Conservation (phyloP, 2,797 vertebrate species). For the Dromococcyx pavoninus region DNA sequence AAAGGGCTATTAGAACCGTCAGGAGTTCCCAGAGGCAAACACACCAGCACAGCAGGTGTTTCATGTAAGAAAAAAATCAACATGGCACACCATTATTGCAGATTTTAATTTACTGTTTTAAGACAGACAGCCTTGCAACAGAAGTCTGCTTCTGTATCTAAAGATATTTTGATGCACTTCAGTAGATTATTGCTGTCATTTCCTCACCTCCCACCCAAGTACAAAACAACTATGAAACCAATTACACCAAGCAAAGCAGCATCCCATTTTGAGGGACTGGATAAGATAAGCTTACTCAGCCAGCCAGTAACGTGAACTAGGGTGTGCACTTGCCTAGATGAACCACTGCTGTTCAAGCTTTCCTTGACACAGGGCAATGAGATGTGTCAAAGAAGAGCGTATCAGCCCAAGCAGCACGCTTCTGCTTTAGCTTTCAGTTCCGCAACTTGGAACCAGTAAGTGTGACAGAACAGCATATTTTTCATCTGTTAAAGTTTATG, state of each 20-base stretch:
- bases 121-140: background rate
- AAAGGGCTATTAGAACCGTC: background rate
- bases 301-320: background rate
- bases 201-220: background rate
- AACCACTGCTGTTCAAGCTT: background rate
- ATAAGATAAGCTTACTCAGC: background rate
- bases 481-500: background rate
- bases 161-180: background rate
- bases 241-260: background rate
- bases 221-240: background rate
- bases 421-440: background rate
- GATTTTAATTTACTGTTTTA: background rate
- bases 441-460: background rate
- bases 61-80: background rate
- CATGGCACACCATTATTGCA: fast-evolving
- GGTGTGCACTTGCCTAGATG: background rate
- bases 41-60: background rate
- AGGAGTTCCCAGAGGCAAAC: background rate
- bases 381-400: background rate
- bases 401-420: background rate
- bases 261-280: background rate
- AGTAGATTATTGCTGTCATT: background rate
- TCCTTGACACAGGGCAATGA: fast-evolving
- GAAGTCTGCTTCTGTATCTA: background rate
- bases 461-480: fast-evolving